These are phyloP conservation scores for Propithecus perrieri DNA, from an alignment of 2,797 vertebrate genomes.

Conservation along the genomic window DNA sequence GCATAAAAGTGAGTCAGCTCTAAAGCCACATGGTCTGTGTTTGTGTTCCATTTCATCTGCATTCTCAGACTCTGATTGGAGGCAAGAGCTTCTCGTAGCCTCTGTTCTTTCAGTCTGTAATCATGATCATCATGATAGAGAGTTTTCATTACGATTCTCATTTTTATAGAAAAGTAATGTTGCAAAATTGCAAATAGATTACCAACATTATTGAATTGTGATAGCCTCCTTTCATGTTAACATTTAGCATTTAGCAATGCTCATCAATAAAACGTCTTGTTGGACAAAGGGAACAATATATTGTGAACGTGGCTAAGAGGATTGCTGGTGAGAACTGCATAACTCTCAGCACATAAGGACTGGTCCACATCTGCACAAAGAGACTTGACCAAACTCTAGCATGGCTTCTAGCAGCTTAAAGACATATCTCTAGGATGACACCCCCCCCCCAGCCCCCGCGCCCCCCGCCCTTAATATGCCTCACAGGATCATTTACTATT, in stretches of 20 bases:
- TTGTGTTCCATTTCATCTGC: not conserved
- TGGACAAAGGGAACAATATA: not conserved
- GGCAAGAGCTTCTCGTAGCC: not conserved
- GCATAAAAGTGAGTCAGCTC: not conserved
- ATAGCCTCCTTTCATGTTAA: not conserved
- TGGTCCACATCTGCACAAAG: not conserved
- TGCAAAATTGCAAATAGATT: not conserved
- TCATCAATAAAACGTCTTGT: not conserved
- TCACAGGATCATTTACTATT: not conserved
- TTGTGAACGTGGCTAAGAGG: not conserved
- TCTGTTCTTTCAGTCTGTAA: not conserved
- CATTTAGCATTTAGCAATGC: not conserved
- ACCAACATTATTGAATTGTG: not conserved
- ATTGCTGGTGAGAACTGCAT: not conserved
- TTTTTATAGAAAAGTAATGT: not conserved
- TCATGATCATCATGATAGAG: not conserved
- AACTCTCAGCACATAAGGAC: not conserved
- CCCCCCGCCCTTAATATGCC: too few species aligned
- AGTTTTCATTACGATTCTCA: not conserved
- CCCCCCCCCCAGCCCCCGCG: too few species aligned
- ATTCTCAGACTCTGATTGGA: not conserved
- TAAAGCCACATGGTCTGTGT: not conserved
- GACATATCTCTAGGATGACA: not conserved
- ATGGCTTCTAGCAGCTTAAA: not conserved
- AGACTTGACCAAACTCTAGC: not conserved